phyloP scores from a whole-genome alignment of 1,140 invertebrate genomes.

The Hyposmocoma kahamanoa region DNA sequence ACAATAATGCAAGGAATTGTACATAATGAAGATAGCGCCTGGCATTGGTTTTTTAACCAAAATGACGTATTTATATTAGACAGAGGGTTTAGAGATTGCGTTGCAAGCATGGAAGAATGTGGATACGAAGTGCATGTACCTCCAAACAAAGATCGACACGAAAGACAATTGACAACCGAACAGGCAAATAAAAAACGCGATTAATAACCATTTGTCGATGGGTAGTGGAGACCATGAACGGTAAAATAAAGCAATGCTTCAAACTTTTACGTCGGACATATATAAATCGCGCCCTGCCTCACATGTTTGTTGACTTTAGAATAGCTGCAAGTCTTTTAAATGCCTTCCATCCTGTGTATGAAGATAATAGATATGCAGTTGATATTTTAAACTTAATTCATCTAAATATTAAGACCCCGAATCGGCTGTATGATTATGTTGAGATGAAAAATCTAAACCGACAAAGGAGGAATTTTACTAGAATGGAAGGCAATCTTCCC shows the following conservation, averaged over 20 bases:
- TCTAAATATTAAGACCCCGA: not conserved
- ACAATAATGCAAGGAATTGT: not conserved
- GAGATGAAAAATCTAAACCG: not conserved
- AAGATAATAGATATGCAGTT: not conserved
- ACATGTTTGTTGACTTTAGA: not conserved
- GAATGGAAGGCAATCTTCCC: not conserved
- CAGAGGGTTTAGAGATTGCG: constrained; percentile 16
- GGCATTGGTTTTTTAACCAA: not conserved
- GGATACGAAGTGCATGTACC: constrained; percentile 21
- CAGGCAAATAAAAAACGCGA: constrained; percentile 22
- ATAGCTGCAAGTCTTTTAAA: not conserved
- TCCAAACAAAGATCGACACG: constrained; percentile 17
- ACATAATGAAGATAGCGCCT: not conserved
- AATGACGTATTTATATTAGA: not conserved
- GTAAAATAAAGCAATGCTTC: constrained; percentile 16
- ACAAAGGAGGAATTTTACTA: not conserved
- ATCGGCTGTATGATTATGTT: not conserved
- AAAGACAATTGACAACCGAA: constrained; percentile 14
- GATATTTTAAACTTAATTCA: not conserved
- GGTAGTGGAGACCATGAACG: constrained; percentile 16
- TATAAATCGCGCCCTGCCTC: constrained; percentile 1
- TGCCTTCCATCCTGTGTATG: not conserved
- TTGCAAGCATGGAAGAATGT: constrained; percentile 12
- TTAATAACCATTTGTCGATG: constrained; percentile 21
- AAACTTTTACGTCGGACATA: constrained; percentile 13